Evolutionary conservation across 1,140 invertebrate genomes (phyloP).

Genomic region (Ceratosolen solmsi): DNA sequence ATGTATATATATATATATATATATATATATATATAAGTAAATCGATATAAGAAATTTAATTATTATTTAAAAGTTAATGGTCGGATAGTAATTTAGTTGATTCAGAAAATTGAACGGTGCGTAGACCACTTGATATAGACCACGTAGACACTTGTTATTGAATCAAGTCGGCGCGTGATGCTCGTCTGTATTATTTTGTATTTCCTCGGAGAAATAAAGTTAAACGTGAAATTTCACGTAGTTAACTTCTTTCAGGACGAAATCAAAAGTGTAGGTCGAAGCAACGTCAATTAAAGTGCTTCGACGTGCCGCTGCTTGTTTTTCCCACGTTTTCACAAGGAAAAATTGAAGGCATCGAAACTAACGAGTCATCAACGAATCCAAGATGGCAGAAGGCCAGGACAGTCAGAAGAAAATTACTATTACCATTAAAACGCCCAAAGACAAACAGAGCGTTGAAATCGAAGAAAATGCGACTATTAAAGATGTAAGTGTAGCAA

Average conservation of each 20-base stretch:
- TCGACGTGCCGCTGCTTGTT: slow-evolving; percentile 39
- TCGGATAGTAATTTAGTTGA: background rate
- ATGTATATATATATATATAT: no score
- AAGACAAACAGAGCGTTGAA: slow-evolving; percentile 91
- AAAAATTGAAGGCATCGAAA: slow-evolving; percentile 64
- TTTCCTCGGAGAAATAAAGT: slow-evolving; percentile 43
- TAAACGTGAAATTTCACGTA: slow-evolving; percentile 43
- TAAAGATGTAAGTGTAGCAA: slow-evolving; percentile 85
- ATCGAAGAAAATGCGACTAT: slow-evolving; percentile 89
- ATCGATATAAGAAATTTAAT: no score
- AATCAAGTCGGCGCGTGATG: slow-evolving; percentile 45
- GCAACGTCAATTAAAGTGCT: slow-evolving; percentile 33
- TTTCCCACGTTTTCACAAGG: slow-evolving; percentile 49
- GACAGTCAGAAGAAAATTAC: slow-evolving; percentile 79
- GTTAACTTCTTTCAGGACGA: slow-evolving; percentile 47
- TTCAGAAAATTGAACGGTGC: slow-evolving; percentile 44
- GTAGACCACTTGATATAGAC: slow-evolving; percentile 51
- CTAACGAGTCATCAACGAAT: slow-evolving; percentile 71
- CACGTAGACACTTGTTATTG: slow-evolving; percentile 52
- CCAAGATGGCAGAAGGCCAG: slow-evolving; percentile 73
- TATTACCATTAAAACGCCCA: slow-evolving; percentile 95
- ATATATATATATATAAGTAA: no score
- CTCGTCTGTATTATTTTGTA: slow-evolving; percentile 51
- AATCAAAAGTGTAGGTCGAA: slow-evolving; percentile 39
- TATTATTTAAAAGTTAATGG: background rate